Evolutionary conservation across 2,888 invertebrate species (phyloP).

Genomic region (Meta bourneti): DNA sequence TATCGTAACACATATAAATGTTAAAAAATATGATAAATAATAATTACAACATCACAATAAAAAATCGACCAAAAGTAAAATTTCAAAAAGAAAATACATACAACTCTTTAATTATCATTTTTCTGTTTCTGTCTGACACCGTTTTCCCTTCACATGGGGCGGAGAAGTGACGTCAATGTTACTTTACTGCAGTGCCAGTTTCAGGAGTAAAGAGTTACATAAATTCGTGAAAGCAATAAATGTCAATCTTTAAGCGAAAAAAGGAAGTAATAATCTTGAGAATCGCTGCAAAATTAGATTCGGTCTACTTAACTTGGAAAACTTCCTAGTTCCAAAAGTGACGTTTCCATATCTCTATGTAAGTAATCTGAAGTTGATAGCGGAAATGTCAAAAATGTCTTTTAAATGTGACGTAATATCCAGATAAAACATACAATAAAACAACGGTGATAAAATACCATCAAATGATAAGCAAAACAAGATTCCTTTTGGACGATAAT

Average conservation of each 20-base stretch:
- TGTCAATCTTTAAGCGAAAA: background rate
- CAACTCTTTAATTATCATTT: slow-evolving; percentile 88
- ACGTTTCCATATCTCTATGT: background rate
- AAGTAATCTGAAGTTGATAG: background rate
- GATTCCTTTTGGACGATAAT: background rate
- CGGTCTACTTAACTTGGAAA: slow-evolving; percentile 34
- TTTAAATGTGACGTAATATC: background rate
- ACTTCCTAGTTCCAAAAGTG: slow-evolving; percentile 8
- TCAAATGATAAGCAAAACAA: background rate
- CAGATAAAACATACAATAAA: background rate
- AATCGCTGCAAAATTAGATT: slow-evolving; percentile 19
- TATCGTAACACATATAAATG: background rate
- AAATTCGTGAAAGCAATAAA: background rate
- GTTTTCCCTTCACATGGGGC: slow-evolving; percentile 75
- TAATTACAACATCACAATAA: slow-evolving; percentile 10
- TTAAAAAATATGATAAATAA: slow-evolving; percentile 1
- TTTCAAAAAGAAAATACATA: slow-evolving; percentile 79
- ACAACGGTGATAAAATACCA: background rate
- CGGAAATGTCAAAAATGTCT: background rate
- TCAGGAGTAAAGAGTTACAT: slow-evolving; percentile 63
- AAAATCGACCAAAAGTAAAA: background rate
- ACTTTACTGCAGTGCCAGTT: slow-evolving; percentile 75
- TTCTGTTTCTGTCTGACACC: slow-evolving; percentile 45
- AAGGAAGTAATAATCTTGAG: background rate
- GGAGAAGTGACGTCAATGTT: slow-evolving; percentile 76